Base-by-base conservation (phyloP, 2,113 vertebrate species). In the Coptodon bakossiorum region DNA sequence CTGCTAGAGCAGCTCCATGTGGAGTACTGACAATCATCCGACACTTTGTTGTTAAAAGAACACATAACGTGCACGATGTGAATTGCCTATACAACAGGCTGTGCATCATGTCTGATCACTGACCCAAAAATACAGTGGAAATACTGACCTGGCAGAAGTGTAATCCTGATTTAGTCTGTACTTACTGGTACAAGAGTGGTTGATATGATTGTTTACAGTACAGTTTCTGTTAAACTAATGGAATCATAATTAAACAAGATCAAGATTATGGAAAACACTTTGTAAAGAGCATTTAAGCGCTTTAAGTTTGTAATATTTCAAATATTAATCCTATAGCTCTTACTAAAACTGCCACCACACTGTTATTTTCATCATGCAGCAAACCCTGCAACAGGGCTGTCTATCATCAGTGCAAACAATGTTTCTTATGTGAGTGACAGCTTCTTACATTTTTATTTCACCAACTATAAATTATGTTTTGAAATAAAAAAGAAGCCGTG, bases 11-110 rank as follows among this genome's bases (percentile, higher is more conserved):
- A 85, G 86, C 66, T 63, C 76, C n/a, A 12, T 80, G 90, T 92
- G 90, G 88, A 86, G 89, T 61, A 34, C 91, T 91, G 93, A 91
- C 91, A 94, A 91, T 91, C 94, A 88, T 89, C 81, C 73, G 4
- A 66, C 40, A 50, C 90, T 92, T 90, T 92, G 87, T 90, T 90
- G 90, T 88, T 57, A 84, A 81, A 48, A 87, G 80, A 91, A 89
- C 90, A 88, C 80, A 63, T 59, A 86, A 89, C 85, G 84, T 63
- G 85, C 87, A 71, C 84, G 45, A 61, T 81, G 82, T 86, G 87
- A 84, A 88, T 79, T 50, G 61, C 57, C 78, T 24, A 14, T 50
- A 68, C 59, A 82, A 86, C 89, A 85, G 63, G 50, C 83, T 45
- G 59, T 16, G 76, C 29, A 48, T 80, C 88, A 27, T 27, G 53